phyloP scores from a whole-genome alignment of 2,888 invertebrate species.

The Sarcophaga carnaria region DNA sequence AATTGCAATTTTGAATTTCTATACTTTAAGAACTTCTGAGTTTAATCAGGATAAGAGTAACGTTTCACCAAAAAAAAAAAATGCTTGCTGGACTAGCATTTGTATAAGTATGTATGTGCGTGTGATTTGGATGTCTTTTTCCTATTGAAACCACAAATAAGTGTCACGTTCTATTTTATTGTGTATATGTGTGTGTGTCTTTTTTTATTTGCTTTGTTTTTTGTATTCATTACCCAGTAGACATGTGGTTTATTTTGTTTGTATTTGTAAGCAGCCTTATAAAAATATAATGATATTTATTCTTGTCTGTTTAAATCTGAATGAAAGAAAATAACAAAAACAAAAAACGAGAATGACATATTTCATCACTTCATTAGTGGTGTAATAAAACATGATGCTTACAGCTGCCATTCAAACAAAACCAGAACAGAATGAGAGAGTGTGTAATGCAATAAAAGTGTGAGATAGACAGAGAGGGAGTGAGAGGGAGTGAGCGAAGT shows the following conservation, averaged over 20 bases:
- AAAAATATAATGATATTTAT: background rate
- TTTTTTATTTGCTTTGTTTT: slow-evolving; percentile 3
- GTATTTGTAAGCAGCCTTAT: background rate
- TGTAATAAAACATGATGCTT: slow-evolving; percentile 46
- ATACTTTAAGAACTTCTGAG: no score
- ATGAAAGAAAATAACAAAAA: background rate
- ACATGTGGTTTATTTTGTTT: slow-evolving; percentile 12
- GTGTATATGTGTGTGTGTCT: background rate
- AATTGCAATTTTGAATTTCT: no score
- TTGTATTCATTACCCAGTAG: slow-evolving; percentile 13
- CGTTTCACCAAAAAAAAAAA: no score
- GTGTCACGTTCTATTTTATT: slow-evolving; percentile 48
- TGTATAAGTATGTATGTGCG: background rate
- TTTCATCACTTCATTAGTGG: slow-evolving; percentile 65
- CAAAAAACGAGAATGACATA: slow-evolving; percentile 31
- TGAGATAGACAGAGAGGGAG: no score
- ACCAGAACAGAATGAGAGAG: background rate
- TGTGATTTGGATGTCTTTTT: background rate
- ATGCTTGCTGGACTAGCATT: no score
- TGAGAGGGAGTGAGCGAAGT: no score
- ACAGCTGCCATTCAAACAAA: slow-evolving; percentile 10
- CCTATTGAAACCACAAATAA: slow-evolving; percentile 25
- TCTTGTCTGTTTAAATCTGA: background rate
- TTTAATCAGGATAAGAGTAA: no score
- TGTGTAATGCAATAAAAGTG: no score